Evolutionary conservation across 2,888 invertebrate species (phyloP), one percentile per base, ranked within the genome.

Genomic region (Apamea crenata): DNA sequence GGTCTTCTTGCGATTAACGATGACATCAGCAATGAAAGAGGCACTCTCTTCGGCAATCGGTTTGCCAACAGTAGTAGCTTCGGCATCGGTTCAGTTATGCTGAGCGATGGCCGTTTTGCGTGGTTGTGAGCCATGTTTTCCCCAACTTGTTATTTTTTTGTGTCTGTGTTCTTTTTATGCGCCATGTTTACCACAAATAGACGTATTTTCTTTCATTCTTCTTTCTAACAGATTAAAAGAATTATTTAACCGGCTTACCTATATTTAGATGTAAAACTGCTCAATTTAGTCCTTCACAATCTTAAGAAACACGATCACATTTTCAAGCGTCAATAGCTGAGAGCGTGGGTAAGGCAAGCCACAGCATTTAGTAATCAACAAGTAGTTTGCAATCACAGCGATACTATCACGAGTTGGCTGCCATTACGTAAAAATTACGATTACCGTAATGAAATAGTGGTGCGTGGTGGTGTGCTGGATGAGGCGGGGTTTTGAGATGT

Each of bases 351-450:
- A 95, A 83, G 91, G 81, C 82, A 91, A 93, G 94, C 94, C 93
- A 84, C 93, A 94, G 87, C 88, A 91, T 95, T 95, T 94, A 94
- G 95, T 93, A 96, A 96, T 95, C 95, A 93, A 85, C 89, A 90
- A 86, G 85, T 90, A 87, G 91, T 89, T 92, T 89, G 95, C 95
- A 96, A 95, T 95, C 95, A 94, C 84, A 87, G 92, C 92, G 95
- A 95, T 95, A 94, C 89, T 92, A 95, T 95, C 96, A 92, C 92
- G 91, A 87, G 91, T 87, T 74, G 90, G 90, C 91, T 89, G 93
- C 92, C 90, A 96, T 97, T 97, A 96, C 96, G 96, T 96, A 96
- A 96, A 96, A 96, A 96, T 96, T 96, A 94, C 95, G 94, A 96
- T 96, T 96, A 96, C 96, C 93, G 96, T 96, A 96, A 96, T 96